These are phyloP conservation scores for Meteorus cinctellus DNA, from an alignment of 2,888 invertebrate genomes.

Conservation along the genomic window DNA sequence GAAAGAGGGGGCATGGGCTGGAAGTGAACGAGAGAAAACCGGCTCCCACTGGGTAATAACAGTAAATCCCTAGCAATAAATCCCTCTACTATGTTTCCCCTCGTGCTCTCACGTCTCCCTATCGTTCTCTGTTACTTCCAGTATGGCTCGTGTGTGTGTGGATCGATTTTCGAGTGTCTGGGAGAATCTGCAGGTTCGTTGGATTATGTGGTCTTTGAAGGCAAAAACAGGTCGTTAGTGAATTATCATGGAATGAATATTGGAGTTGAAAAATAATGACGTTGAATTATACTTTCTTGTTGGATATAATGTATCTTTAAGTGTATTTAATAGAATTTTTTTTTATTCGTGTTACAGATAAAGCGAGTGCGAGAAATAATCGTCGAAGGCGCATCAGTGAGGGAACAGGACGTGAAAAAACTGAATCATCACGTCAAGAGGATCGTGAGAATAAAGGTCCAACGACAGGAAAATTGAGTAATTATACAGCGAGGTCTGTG, in stretches of 20 bases:
- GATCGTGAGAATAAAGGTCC: constrained; percentile 71
- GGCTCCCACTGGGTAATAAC: constrained; percentile 66
- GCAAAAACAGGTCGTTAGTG: constrained; percentile 3
- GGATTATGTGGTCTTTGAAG: constrained; percentile 1
- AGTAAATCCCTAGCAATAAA: constrained; percentile 72
- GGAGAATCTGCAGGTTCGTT: constrained; percentile 21
- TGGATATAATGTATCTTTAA: background rate
- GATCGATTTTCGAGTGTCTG: constrained; percentile 38
- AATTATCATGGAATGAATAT: constrained; percentile 2
- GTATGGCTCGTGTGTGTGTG: constrained; percentile 14
- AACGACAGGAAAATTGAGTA: constrained; percentile 62
- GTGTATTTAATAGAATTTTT: constrained; percentile 9
- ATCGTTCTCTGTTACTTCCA: constrained; percentile 34
- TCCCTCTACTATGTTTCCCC: constrained; percentile 59
- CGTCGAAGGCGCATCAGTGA: constrained; percentile 68
- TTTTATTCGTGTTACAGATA: constrained; percentile 63
- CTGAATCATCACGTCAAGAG: constrained; percentile 65
- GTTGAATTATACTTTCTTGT: background rate
- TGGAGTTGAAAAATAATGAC: background rate
- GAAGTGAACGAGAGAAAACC: constrained; percentile 46
- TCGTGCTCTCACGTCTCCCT: constrained; percentile 38
- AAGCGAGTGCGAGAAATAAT: constrained; percentile 62
- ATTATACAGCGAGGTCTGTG: constrained; percentile 65
- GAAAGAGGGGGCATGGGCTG: constrained; percentile 41
- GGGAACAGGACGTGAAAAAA: constrained; percentile 61